Evolutionary conservation across 2,888 invertebrate species (phyloP).

Genomic region (Pecten maximus): DNA sequence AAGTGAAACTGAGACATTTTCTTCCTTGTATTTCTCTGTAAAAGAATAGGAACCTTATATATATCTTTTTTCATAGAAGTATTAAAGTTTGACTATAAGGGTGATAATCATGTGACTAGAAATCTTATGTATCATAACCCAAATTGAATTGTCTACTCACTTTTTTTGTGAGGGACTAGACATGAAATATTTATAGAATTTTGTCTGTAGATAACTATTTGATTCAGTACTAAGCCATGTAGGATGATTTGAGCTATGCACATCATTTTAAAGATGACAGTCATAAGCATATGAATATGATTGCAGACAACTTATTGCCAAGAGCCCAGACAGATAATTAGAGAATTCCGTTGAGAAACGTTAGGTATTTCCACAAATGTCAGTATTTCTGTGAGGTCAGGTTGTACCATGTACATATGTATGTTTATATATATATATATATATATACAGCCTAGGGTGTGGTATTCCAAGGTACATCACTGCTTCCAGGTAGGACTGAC

Average conservation of each 20-base stretch:
- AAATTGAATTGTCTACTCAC: not conserved
- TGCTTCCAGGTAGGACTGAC: not conserved
- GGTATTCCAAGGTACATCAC: not conserved
- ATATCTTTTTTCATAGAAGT: too few species aligned
- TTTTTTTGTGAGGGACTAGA: not conserved
- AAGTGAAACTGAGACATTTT: too few species aligned
- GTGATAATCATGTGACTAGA: not conserved
- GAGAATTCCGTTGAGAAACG: not conserved
- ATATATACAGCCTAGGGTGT: not conserved
- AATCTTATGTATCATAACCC: not conserved
- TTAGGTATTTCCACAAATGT: not conserved
- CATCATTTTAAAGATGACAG: slow-evolving; percentile 2
- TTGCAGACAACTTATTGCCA: slow-evolving; percentile 33
- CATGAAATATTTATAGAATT: not conserved
- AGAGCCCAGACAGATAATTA: not conserved
- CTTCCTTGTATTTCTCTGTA: too few species aligned
- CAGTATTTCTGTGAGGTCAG: not conserved
- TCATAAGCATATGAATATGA: slow-evolving; percentile 18
- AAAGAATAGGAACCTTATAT: too few species aligned
- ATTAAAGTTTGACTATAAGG: not conserved
- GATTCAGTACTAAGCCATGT: not conserved
- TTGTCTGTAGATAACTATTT: not conserved
- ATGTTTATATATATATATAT: too few species aligned
- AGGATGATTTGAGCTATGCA: not conserved
- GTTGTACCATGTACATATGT: not conserved